Evolutionary conservation across 2,113 vertebrate species (phyloP), one percentile per base, ranked within the genome.

Genomic region (Hemichromis elongatus): DNA sequence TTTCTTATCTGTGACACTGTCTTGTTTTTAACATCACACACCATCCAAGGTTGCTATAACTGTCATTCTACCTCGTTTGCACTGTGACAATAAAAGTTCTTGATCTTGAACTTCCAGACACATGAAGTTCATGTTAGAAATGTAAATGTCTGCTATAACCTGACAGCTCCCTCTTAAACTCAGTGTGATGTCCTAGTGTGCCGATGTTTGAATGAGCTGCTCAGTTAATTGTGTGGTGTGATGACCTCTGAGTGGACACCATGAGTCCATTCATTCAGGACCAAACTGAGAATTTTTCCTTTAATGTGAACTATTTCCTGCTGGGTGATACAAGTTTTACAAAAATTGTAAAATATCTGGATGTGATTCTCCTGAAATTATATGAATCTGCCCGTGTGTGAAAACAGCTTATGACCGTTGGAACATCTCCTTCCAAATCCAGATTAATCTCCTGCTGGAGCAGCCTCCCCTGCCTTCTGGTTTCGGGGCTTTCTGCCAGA

Each of bases 401-500:
- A 70, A 45, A 70, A 0, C 37, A 26, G 66, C 13, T 70, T 70
- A 26, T 70, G 66, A 26, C 40, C 21, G 21, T 45, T 45, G 21
- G 66, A 68, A 40, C 35, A 40, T 68, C 35, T 42, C 37, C 7
- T 63, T 68, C 12, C 35, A 56, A 73, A 35, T 7, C 53, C 75
- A 21, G 24, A 24, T n/a, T 75, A 77, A 61, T 61, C 40, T 77
- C 14, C 45, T 40, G 82, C 55, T 83, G 21, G n/a, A 21, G 28
- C 56, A 28, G 21, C 55, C 33, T 40, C 24, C 4, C 35, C 70
- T 63, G 37, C 66, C 56, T 40, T 78, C 73, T 40, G 21, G 73
- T 78, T 78, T 84, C 33, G 9, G 9, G 47, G 82, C 42, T 63
- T 7, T 42, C 33, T 30, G 56, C 21, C 56, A 84, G 21, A 63